Evolutionary conservation across 2,797 vertebrate genomes (phyloP).

Genomic region (Poeciliopsis turneri): DNA sequence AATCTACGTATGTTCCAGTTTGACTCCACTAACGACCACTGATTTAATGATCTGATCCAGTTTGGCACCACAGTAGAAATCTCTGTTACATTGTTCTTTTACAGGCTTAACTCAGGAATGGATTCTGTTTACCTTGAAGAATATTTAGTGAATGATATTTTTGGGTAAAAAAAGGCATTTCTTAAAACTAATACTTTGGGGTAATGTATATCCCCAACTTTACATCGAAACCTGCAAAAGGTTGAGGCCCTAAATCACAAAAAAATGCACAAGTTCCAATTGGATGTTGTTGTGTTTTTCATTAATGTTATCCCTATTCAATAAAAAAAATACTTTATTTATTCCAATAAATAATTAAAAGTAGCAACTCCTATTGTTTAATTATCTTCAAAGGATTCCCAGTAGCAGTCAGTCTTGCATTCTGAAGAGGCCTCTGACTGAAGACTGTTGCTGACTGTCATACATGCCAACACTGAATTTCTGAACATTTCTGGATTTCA

Average conservation of each 20-base stretch:
- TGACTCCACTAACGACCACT: not conserved
- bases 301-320: too few species aligned
- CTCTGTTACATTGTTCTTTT: not conserved
- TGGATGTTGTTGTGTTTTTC: too few species aligned
- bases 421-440: too few species aligned
- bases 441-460: too few species aligned
- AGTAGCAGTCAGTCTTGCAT: not conserved
- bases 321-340: too few species aligned
- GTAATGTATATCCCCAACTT: not conserved
- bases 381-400: not conserved
- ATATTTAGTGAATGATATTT: not conserved
- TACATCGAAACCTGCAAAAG: not conserved
- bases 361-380: not conserved
- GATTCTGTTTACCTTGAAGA: not conserved
- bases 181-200: not conserved
- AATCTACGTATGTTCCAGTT: slow-evolving; percentile 14
- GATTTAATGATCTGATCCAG: slow-evolving; percentile 4
- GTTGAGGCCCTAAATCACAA: not conserved
- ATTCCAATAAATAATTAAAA: too few species aligned
- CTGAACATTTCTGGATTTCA: not conserved
- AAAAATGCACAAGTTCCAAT: not conserved
- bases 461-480: not conserved
- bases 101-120: not conserved
- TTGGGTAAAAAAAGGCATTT: not conserved
- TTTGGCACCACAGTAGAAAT: slow-evolving; percentile 1